Percentiles rank a stretch among this genome's conserved stretches.
These are phyloP conservation scores for Copidosoma aretas DNA, from an alignment of 2,888 invertebrate genomes.

Conservation along the genomic window DNA sequence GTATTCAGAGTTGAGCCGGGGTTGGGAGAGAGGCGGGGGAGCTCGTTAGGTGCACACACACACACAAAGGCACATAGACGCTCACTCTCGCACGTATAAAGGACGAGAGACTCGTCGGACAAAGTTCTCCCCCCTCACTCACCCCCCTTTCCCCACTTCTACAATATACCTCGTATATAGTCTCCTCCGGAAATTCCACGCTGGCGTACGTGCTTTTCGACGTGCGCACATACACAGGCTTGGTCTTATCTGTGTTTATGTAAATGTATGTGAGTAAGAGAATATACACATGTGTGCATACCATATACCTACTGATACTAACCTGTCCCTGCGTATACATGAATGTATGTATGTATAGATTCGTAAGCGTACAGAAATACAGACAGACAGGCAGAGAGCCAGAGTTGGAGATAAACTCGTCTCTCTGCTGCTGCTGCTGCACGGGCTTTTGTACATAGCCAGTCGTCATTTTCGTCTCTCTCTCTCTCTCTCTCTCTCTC, in stretches of 20 bases:
- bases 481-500: slow-evolving; percentile 13
- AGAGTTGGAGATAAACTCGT: slow-evolving; percentile 30
- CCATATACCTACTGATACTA: too few species aligned
- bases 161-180: too few species aligned
- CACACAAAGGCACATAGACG: neutral
- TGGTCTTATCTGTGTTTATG: neutral
- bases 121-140: slow-evolving; percentile 4
- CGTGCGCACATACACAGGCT: slow-evolving; percentile 21
- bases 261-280: neutral
- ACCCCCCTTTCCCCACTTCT: neutral
- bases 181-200: slow-evolving; percentile 33
- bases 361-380: too few species aligned
- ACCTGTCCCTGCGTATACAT: too few species aligned
- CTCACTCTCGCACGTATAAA: neutral
- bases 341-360: too few species aligned
- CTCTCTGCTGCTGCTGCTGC: slow-evolving; percentile 22
- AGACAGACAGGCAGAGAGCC: slow-evolving; percentile 3
- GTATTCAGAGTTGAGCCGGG: too few species aligned
- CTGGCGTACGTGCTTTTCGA: slow-evolving; percentile 19
- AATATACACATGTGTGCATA: too few species aligned
- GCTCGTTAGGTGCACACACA: neutral
- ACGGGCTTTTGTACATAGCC: neutral
- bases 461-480: neutral
- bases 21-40: neutral
- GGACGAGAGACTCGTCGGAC: too few species aligned